Evolutionary conservation across 1,140 invertebrate genomes (phyloP).

Genomic region (Lucilia sericata): DNA sequence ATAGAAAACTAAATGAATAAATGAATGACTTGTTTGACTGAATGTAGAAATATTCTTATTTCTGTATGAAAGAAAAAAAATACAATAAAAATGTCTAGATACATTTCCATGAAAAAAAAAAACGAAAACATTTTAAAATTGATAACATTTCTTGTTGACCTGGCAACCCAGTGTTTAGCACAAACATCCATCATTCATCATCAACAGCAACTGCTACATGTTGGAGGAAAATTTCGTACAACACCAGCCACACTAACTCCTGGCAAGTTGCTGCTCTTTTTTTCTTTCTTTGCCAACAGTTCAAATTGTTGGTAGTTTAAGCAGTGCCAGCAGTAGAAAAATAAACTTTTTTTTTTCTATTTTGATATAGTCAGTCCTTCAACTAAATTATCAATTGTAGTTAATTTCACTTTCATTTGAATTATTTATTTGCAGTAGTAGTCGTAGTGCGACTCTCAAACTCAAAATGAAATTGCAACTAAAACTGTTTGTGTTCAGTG

Average conservation of each 20-base stretch:
- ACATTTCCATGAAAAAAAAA: background rate
- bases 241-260: too few relatives aligned
- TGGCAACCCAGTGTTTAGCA: background rate
- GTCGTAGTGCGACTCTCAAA: background rate
- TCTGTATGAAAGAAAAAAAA: background rate
- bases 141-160: slow-evolving; percentile 25
- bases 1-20: background rate
- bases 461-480: too few relatives aligned
- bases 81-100: background rate
- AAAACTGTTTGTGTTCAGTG: background rate
- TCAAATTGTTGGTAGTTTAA: background rate
- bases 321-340: too few relatives aligned
- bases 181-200: slow-evolving; percentile 9
- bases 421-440: background rate
- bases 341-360: too few relatives aligned
- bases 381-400: background rate
- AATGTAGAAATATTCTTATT: background rate
- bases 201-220: background rate
- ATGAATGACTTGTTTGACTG: too few relatives aligned
- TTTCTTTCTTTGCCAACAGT: background rate
- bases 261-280: background rate
- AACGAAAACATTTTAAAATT: background rate
- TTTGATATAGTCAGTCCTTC: background rate
- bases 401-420: slow-evolving; percentile 16
- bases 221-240: background rate